Evolutionary conservation across 2,888 invertebrate genomes (phyloP).

Genomic region (Drosophila kuntzei): DNA sequence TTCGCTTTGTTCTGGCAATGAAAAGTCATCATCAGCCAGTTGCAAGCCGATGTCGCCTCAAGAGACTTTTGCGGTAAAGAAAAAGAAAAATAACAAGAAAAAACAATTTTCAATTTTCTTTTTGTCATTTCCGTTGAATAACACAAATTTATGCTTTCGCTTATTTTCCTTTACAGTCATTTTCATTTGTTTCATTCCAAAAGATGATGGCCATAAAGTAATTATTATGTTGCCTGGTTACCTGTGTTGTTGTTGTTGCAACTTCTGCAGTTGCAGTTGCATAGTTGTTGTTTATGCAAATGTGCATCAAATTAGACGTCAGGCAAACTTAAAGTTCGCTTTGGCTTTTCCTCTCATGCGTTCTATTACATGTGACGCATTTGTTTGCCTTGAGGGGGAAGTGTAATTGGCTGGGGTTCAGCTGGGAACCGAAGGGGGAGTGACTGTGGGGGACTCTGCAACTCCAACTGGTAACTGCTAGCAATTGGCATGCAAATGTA

Average conservation of each 20-base stretch:
- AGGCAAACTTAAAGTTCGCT: constrained; percentile 40
- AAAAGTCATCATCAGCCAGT: constrained; percentile 26
- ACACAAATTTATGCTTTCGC: constrained; percentile 73
- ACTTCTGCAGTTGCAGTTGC: constrained; percentile 21
- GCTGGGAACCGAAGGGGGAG: too few relatives aligned
- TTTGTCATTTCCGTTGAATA: constrained; percentile 79
- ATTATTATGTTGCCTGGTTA: constrained; percentile 56
- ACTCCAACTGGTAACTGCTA: constrained; percentile 29
- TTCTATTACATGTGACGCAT: constrained; percentile 78
- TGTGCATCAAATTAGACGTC: constrained; percentile 66
- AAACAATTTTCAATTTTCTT: constrained; percentile 72
- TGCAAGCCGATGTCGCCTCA: background rate
- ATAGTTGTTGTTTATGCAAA: constrained; percentile 67
- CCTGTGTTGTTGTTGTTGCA: constrained; percentile 37
- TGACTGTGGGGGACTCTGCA: too few relatives aligned
- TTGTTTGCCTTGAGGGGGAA: constrained; percentile 57
- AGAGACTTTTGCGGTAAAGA: background rate
- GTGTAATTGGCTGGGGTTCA: constrained; percentile 47
- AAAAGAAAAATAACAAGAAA: background rate
- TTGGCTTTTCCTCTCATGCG: constrained; percentile 63
- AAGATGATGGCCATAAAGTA: constrained; percentile 39
- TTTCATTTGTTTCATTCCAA: constrained; percentile 16
- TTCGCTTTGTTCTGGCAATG: constrained; percentile 32
- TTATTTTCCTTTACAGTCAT: constrained; percentile 21
- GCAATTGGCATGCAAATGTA: constrained; percentile 81